A percentile compares a stretch with the other conserved stretches of the same genome.
These are phyloP conservation scores for Elachura formosa DNA, from an alignment of 2,113 vertebrate species.

Conservation along the genomic window DNA sequence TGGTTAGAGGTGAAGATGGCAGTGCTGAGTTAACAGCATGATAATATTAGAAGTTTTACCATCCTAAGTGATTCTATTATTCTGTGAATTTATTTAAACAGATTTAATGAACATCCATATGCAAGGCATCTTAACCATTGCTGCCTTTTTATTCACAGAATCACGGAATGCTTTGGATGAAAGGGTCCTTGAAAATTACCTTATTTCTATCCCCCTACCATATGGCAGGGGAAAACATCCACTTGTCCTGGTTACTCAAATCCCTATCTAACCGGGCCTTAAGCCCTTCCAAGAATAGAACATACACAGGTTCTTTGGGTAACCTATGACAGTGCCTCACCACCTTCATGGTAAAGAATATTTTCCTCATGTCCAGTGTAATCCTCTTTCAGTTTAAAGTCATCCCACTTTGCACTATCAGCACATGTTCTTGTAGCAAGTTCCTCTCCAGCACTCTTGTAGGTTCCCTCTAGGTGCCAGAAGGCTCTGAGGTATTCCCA, in stretches of 20 bases:
- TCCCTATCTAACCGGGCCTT: neutral
- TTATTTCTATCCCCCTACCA: neutral
- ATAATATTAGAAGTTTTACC: neutral
- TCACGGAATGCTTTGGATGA: neutral
- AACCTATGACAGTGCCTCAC: neutral
- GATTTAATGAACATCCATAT: neutral
- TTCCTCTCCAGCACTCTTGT: neutral
- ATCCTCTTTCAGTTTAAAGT: neutral
- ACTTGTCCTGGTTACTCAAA: neutral
- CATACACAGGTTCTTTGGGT: neutral
- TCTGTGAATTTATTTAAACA: neutral
- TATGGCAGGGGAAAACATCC: neutral
- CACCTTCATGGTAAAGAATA: neutral
- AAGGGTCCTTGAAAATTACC: neutral
- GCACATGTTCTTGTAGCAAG: no score
- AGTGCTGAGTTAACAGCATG: neutral
- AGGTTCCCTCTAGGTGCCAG: neutral
- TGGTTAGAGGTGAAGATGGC: neutral
- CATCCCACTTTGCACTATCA: neutral
- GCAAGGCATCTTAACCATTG: neutral
- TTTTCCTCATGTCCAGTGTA: neutral
- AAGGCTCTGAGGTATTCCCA: neutral
- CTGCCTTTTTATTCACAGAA: neutral
- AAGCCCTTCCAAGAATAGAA: neutral
- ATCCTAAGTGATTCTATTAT: neutral